Evolutionary conservation across 1,140 invertebrate species (phyloP), one percentile per base, ranked within the genome.

Genomic region (Aricia agestis): DNA sequence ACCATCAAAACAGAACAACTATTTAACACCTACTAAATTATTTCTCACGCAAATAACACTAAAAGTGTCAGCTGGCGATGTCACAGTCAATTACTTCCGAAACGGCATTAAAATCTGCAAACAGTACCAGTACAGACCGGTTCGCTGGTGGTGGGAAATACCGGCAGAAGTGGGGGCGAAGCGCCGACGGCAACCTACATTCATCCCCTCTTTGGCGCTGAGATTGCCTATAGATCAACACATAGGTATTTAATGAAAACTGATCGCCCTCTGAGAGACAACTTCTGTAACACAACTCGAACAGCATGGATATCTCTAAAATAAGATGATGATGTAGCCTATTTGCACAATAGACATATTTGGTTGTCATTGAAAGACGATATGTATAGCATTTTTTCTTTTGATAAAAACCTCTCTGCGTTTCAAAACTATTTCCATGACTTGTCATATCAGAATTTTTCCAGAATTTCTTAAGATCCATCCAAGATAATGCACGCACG

Each of bases 121-220:
- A 63, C 59, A 63, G 59, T 71, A 72, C 70, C 63, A 69, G 73
- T 57, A 68, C 69, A 70, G 25, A 68, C 66, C 52, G 78, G 76
- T 19, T 69, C 66, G 74, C 41, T 61, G 68, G 71, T 77, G 78
- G 74, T 74, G 78, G 82, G 78, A 77, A 76, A 63, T 63, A 18
- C 19, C 59, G 7, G 19, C 18, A 63, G 18, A 63, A 63, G 59
- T 63, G 59, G 59, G 59, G 59, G 18, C 59, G 18, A 63, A 63
- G 59, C 59, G 59, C 79, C 79, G 74, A 69, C 74, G 72, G 72
- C 80, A 85, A 86, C 84, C 84, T 88, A 83, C 81, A 83, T 88
- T 76, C 82, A 80, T 83, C 85, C 84, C 83, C 79, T 71, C 82
- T 82, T 79, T 72, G 67, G 52, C 68, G 42, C 68, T 32, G 68